These are phyloP conservation scores for Stegophylla sp. DNA, from an alignment of 2,888 invertebrate genomes.

Conservation along the genomic window DNA sequence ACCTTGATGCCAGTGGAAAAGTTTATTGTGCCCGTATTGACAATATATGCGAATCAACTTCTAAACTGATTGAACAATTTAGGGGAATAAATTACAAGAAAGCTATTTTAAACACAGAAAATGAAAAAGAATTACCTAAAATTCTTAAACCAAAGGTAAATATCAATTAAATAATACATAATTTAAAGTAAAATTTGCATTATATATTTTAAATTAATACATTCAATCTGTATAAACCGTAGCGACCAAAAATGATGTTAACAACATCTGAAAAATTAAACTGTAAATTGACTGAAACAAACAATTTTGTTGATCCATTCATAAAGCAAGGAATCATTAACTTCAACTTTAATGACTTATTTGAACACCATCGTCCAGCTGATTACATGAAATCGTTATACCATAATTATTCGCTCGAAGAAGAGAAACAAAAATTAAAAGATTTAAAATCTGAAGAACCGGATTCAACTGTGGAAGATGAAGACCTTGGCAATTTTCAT, in stretches of 20 bases:
- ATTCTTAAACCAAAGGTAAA: not conserved
- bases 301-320: too few relatives aligned
- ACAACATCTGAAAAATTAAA: slow-evolving; percentile 26
- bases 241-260: slow-evolving; percentile 24
- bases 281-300: not conserved
- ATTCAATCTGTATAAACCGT: not conserved
- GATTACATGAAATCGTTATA: not conserved
- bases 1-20: slow-evolving; percentile 23
- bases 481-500: too few relatives aligned
- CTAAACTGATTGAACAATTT: slow-evolving; percentile 12
- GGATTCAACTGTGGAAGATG: too few relatives aligned
- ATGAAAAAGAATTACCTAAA: not conserved
- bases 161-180: not conserved
- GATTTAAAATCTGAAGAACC: too few relatives aligned
- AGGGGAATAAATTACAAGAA: not conserved
- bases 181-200: not conserved
- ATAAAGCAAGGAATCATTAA: not conserved
- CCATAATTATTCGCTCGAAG: not conserved
- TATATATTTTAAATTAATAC: not conserved
- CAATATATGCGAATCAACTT: not conserved
- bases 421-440: not conserved
- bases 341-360: slow-evolving; percentile 4
- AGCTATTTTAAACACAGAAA: not conserved
- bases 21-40: slow-evolving; percentile 37
- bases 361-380: not conserved